phyloP scores from a whole-genome alignment of 2,113 vertebrate species.

The Falco punctatus region DNA sequence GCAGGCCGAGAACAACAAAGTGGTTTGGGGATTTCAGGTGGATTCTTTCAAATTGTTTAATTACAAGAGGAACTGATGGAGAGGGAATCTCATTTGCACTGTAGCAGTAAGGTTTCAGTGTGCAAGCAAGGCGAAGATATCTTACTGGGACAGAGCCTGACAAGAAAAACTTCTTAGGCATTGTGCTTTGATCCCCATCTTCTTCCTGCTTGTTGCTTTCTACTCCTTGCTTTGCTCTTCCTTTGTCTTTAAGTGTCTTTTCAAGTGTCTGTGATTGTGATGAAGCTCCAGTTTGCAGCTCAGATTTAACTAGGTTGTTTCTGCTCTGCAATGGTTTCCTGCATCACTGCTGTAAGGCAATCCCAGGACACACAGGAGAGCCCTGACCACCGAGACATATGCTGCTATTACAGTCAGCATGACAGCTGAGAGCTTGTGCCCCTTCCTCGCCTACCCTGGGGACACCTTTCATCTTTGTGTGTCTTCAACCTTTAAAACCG shows the following conservation, averaged over 20 bases:
- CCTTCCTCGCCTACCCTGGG: not conserved
- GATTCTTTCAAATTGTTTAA: not conserved
- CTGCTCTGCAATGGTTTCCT: not conserved
- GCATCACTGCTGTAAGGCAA: not conserved
- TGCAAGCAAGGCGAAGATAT: not conserved
- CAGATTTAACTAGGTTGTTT: not conserved
- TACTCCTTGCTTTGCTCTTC: not conserved
- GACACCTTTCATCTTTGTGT: not conserved
- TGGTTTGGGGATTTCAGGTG: not conserved
- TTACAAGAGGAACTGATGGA: not conserved
- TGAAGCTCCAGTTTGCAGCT: not conserved
- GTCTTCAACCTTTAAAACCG: not conserved
- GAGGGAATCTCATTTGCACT: not conserved
- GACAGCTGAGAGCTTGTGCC: not conserved
- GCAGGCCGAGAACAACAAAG: accelerated
- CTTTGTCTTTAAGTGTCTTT: not conserved
- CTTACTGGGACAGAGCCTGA: not conserved
- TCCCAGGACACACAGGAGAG: not conserved
- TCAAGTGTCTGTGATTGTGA: not conserved
- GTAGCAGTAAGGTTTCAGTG: not conserved
- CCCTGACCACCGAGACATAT: not conserved
- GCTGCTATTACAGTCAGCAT: not conserved
- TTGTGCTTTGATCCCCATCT: not conserved
- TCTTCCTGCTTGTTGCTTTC: not conserved
- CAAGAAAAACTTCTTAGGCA: not conserved